These are phyloP conservation scores for Lepilemur septentrionalis DNA, from an alignment of 2,797 vertebrate species.

Conservation along the genomic window DNA sequence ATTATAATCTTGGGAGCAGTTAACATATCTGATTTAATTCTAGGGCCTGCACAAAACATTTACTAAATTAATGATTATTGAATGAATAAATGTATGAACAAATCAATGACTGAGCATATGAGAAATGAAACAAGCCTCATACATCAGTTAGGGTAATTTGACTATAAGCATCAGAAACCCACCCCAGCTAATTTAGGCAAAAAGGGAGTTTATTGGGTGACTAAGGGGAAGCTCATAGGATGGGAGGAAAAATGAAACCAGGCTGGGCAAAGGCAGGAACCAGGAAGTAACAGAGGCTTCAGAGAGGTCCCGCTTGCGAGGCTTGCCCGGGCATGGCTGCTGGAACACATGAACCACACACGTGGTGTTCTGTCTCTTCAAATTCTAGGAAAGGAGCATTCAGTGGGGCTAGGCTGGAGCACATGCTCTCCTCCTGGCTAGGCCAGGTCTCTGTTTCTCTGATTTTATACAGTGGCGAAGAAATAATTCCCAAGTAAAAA, in stretches of 20 bases:
- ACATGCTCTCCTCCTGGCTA: background rate
- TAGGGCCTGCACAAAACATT: background rate
- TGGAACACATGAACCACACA: background rate
- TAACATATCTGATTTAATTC: background rate
- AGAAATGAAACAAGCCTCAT: background rate
- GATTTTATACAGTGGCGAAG: background rate
- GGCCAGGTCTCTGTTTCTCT: background rate
- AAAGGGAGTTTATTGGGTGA: background rate
- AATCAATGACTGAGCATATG: background rate
- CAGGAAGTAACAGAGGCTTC: too few species aligned
- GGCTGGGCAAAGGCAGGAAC: too few species aligned
- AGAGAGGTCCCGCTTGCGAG: background rate
- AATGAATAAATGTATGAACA: background rate
- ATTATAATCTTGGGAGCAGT: background rate
- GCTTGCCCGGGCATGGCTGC: rapidly evolving
- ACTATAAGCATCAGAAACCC: background rate
- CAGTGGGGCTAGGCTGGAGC: background rate
- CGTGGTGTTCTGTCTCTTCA: background rate
- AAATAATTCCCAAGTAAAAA: background rate
- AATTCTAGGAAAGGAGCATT: background rate
- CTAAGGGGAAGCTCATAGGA: too few species aligned
- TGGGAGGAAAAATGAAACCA: too few species aligned
- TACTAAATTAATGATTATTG: background rate
- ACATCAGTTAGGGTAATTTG: background rate
- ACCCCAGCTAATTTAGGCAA: background rate